A percentile compares a stretch with the other conserved stretches of the same genome.
These are phyloP conservation scores for Molossus molossus DNA, from an alignment of 2,797 vertebrate genomes.

Conservation along the genomic window DNA sequence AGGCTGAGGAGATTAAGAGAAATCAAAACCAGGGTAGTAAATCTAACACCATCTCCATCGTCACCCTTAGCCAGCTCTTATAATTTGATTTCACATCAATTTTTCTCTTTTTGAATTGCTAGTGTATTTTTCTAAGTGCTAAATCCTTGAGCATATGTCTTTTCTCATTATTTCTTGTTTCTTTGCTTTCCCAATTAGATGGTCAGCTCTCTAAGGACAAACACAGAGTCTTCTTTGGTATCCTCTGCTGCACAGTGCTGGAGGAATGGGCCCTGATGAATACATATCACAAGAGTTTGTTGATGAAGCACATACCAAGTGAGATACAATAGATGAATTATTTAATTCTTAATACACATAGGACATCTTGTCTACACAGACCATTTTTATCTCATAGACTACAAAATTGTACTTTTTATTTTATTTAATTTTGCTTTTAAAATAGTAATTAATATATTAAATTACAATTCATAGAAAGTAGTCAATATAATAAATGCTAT, in stretches of 20 bases:
- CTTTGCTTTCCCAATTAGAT: background rate
- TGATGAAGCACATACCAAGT: background rate
- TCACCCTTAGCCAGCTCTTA: constrained; percentile 1
- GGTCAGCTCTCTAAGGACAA: background rate
- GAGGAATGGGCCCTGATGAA: background rate
- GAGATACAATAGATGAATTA: background rate
- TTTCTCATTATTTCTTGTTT: background rate
- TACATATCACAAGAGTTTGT: background rate
- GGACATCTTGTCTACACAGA: background rate
- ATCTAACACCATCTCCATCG: background rate
- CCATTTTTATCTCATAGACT: background rate
- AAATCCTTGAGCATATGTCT: background rate
- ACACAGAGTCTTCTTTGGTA: background rate
- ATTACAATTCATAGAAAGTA: background rate
- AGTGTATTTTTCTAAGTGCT: background rate
- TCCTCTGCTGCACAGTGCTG: background rate
- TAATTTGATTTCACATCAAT: background rate
- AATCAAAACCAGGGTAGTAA: background rate
- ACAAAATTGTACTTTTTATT: background rate
- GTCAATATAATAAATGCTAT: constrained; percentile 4
- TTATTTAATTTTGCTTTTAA: constrained; percentile 2
- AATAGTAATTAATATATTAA: background rate
- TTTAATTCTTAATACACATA: background rate
- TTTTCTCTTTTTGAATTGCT: constrained; percentile 12
- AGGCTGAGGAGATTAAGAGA: background rate